Evolutionary conservation across 2,888 invertebrate genomes (phyloP), one percentile per base, ranked within the genome.

Genomic region (Drosophila mayaguana): DNA sequence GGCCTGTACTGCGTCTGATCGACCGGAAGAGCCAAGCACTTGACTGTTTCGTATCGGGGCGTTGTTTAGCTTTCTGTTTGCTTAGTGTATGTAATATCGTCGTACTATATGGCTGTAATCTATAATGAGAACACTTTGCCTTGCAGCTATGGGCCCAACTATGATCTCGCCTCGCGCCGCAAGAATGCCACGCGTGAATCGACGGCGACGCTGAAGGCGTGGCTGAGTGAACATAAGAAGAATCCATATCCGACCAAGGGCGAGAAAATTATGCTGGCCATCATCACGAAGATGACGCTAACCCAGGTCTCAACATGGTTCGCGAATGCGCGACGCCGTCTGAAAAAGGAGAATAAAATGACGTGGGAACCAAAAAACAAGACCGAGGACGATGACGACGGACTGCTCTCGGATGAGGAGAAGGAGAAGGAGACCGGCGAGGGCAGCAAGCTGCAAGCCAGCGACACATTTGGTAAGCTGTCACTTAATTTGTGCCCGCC

Each of bases 111-210:
- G 5, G 43, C 43, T n/a, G 7, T 45, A 36, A 45, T 45, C 45
- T 25, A 22, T 57, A 64, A 65, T 64, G 36, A 11, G 42, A 51
- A 51, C 53, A 25, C 18, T 18, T 20, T 28, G 11, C 22, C 11
- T 78, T 71, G 40, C 95, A 97, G 97, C 92, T 98, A 97, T 92
- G 97, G 97, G 88, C 97, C 97, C 81, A 97, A 97, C 83, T 97
- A 97, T 94, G 98, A 98, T 94, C 94, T 99, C 93, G 98, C 98
- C 71, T 97, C 98, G 75, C 94, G 99, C 87, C 95, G 99, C 88
- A 99, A 99, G 94, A 99, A 99, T 94, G 99, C 99, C 59, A 99
- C 99, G 62, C 94, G 99, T 80, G 99, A 99, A 93, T 98, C 98
- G 38, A 99, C 99, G 67, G 97, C 97, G 75, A 99, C 99, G 61